Percentiles rank a stretch among this genome's conserved stretches.
Evolutionary conservation across 30 jellyfish, hydroid and myxozoan genomes (phyloP).

Genomic region (Aurelia aurita): DNA sequence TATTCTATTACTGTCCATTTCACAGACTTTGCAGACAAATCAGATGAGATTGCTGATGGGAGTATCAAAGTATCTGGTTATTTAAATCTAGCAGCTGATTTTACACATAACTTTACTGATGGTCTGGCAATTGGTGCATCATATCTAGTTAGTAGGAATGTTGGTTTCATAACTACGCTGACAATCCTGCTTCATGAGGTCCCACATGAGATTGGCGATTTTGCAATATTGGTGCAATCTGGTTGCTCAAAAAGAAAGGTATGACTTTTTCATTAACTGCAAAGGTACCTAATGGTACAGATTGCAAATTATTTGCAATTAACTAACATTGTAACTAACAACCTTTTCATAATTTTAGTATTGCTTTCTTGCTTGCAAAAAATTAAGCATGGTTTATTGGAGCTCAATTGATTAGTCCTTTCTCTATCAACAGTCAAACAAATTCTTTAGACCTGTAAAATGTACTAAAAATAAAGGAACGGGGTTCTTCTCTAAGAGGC

Average conservation of each 20-base stretch:
- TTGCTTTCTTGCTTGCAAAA: too few relatives aligned
- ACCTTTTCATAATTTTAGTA: too few relatives aligned
- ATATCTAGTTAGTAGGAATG: conserved; percentile 87
- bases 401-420: too few relatives aligned
- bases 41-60: conserved; percentile 37
- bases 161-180: conserved; percentile 92
- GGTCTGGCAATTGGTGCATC: conserved; percentile 99
- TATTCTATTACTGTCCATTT: neutral
- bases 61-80: conserved; percentile 92
- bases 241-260: conserved; percentile 94
- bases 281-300: too few relatives aligned
- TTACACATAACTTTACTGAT: conserved; percentile 96
- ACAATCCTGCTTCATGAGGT: conserved; percentile 96
- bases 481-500: too few relatives aligned
- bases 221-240: conserved; percentile 96
- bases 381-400: too few relatives aligned
- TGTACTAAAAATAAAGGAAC: too few relatives aligned
- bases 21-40: neutral
- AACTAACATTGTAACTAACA: too few relatives aligned
- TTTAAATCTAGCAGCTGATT: conserved; percentile 98
- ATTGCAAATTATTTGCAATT: too few relatives aligned
- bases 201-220: conserved; percentile 99
- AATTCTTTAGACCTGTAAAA: too few relatives aligned
- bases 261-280: neutral
- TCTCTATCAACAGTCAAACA: too few relatives aligned